Base-by-base conservation (phyloP, 2,888 invertebrate genomes). In the Xestia c-nigrum region DNA sequence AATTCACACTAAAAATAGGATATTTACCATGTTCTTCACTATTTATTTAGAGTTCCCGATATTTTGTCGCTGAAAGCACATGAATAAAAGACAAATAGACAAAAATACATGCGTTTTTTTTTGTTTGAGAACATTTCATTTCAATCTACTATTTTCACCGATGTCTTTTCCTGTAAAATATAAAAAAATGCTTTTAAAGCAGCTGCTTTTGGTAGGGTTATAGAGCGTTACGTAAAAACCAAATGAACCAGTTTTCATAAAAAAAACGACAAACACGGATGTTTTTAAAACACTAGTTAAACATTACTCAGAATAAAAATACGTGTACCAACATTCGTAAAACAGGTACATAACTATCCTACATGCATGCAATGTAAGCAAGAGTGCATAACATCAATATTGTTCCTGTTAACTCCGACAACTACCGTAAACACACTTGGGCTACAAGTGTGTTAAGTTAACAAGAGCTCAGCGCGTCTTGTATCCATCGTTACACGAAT, bases 361-460 rank as follows among this genome's bases (percentile, higher is more conserved):
- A 64, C 14, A 55, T 24, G 43, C 57, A 38, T 7, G 21, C 38
- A 66, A 55, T 14, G 43, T 50, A 46, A 47, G 57, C 68, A 72
- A 21, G 31, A 72, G 55, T 83, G 82, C 72, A 81, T 81, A 55
- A 47, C 70, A 71, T 76, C 82, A 80, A 80, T 76, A 80, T 80
- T 76, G 77, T 82, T 67, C 43, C 31, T 43, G 80, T 50, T 66
- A 70, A 70, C 80, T 81, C 69, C 47, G 65, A 68, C 76, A 46
- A 16, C 77, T 21, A 66, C 70, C 61, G 70, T 43, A 76, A 82
- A 82, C 82, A 66, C 50, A 43, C 59, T 61, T 61, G 59, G 55
- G 47, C 69, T 65, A 24, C 52, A 76, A 76, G 69, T 70, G 69
- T 81, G 80, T 80, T 76, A 66, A 80, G 61, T 76, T 80, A 81